Percentiles rank a stretch among this genome's conserved stretches.
Conservation (phyloP, 2,888 invertebrate genomes). For the Watsonalla cultraria region DNA sequence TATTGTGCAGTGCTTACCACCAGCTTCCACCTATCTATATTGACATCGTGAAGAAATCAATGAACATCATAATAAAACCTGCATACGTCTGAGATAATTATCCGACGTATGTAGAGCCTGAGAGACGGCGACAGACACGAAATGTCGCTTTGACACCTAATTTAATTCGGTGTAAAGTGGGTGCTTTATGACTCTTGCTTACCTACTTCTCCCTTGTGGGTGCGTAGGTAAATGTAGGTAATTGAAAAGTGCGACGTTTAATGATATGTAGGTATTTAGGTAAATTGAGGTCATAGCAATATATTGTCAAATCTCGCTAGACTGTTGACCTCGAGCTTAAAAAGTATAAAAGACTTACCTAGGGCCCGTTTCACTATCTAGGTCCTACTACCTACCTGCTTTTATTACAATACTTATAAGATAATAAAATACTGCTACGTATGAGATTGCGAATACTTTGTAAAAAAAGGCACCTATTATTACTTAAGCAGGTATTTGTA, state of each 20-base stretch:
- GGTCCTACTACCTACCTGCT: neutral
- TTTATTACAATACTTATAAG: neutral
- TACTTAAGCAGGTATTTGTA: neutral
- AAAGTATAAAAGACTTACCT: neutral
- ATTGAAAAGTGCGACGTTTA: constrained; percentile 16
- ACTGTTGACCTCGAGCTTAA: constrained; percentile 3
- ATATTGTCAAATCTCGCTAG: constrained; percentile 7
- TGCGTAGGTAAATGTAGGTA: constrained; percentile 12
- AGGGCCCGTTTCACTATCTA: neutral
- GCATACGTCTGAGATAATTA: no score
- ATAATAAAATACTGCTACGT: neutral
- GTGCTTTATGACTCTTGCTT: no score
- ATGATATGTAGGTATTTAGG: constrained; percentile 21
- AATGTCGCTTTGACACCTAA: no score
- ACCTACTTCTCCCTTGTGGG: no score
- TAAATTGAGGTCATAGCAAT: constrained; percentile 14
- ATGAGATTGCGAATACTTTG: neutral
- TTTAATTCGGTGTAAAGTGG: no score
- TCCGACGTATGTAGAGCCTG: no score
- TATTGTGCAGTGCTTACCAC: no score
- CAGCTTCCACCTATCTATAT: no score
- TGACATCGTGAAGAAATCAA: no score
- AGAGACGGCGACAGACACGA: no score
- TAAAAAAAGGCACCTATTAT: neutral
- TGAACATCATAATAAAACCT: no score